Evolutionary conservation across 2,888 invertebrate genomes (phyloP).

Genomic region (Junonia oenone): DNA sequence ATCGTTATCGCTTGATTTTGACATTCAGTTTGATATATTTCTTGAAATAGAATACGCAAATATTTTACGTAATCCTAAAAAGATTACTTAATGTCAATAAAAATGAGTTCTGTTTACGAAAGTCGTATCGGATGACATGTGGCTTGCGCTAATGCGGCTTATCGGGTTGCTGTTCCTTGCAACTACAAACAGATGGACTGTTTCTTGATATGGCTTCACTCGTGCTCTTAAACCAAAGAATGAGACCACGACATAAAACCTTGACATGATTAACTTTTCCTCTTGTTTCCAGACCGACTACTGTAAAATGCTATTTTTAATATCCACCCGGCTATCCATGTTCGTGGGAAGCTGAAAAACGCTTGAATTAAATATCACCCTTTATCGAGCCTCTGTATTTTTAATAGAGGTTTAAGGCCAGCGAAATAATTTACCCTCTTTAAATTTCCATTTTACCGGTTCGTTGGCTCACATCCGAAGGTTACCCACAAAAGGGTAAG

Average conservation of each 20-base stretch:
- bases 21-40: background rate
- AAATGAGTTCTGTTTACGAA: slow-evolving; percentile 1
- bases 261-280: slow-evolving; percentile 20
- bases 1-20: background rate
- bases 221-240: slow-evolving; percentile 22
- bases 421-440: slow-evolving; percentile 40
- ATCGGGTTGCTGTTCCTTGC: slow-evolving; percentile 12
- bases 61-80: background rate
- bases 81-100: background rate
- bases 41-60: background rate
- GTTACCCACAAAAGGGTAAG: slow-evolving; percentile 31
- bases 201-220: slow-evolving; percentile 24
- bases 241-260: slow-evolving; percentile 23
- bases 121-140: slow-evolving; percentile 12
- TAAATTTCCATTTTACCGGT: slow-evolving; percentile 58
- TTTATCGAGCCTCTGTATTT: slow-evolving; percentile 35
- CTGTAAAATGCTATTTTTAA: slow-evolving; percentile 14
- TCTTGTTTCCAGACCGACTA: background rate
- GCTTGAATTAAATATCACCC: slow-evolving; percentile 31
- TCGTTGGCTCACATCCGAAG: slow-evolving; percentile 38
- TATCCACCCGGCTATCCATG: slow-evolving; percentile 18
- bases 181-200: slow-evolving; percentile 16
- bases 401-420: slow-evolving; percentile 38
- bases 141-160: slow-evolving; percentile 19
- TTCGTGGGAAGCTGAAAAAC: slow-evolving; percentile 7